phyloP scores from a whole-genome alignment of 2,113 vertebrate species.

The Corythoichthys intestinalis region DNA sequence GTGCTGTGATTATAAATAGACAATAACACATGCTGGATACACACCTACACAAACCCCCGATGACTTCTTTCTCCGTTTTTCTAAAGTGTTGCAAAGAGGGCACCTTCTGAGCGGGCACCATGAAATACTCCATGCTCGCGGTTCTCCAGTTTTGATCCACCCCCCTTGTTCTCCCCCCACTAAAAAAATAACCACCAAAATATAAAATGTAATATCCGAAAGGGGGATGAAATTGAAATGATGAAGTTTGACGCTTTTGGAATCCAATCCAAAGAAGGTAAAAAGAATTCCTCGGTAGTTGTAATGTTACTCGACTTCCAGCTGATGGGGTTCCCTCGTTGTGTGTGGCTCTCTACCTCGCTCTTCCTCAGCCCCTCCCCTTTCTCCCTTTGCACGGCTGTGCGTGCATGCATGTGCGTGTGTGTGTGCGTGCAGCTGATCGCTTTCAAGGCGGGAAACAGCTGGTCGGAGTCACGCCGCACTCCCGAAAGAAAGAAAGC shows the following conservation, averaged over 20 bases:
- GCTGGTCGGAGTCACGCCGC: slow-evolving; percentile 89
- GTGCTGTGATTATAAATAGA: slow-evolving; percentile 27
- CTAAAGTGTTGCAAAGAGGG: slow-evolving; percentile 93
- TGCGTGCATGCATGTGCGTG: slow-evolving; percentile 71
- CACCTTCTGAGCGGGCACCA: slow-evolving; percentile 96
- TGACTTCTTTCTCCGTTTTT: slow-evolving; percentile 97
- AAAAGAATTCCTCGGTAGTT: slow-evolving; percentile 50
- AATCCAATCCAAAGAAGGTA: slow-evolving; percentile 24
- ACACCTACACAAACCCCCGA: slow-evolving; percentile 93
- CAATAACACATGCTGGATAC: slow-evolving; percentile 61
- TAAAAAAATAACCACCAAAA: slow-evolving; percentile 2
- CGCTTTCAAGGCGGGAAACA: slow-evolving; percentile 98
- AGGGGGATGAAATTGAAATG: slow-evolving; percentile 30
- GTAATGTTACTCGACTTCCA: slow-evolving; percentile 81
- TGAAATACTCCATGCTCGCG: slow-evolving; percentile 93
- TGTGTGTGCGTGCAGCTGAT: slow-evolving; percentile 83
- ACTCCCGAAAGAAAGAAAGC: slow-evolving; percentile 66
- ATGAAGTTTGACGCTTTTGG: slow-evolving; percentile 8
- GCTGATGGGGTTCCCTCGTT: slow-evolving; percentile 83
- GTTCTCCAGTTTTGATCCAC: slow-evolving; percentile 68
- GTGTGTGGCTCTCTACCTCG: slow-evolving; percentile 70
- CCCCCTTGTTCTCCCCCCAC: not conserved
- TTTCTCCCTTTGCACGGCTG: slow-evolving; percentile 70
- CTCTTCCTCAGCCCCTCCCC: slow-evolving; percentile 55
- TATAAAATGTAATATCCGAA: slow-evolving; percentile 22